These are phyloP conservation scores for Bellardia pandia DNA, from an alignment of 2,888 invertebrate genomes.

Conservation along the genomic window DNA sequence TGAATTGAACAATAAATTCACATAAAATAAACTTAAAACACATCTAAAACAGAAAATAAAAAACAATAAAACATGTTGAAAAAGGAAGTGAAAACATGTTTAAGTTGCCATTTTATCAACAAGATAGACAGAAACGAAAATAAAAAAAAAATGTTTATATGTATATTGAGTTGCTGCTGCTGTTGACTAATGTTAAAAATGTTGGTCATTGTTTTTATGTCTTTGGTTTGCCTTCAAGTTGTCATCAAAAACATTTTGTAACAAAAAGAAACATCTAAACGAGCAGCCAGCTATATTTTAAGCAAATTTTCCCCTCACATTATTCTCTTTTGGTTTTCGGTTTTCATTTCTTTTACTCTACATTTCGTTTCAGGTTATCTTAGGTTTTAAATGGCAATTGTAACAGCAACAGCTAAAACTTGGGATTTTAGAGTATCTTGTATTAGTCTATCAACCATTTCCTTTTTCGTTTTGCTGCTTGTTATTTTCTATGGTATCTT, in stretches of 20 bases:
- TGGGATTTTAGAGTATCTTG: neutral
- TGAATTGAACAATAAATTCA: no score
- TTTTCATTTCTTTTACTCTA: neutral
- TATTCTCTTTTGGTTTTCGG: neutral
- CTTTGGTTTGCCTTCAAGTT: slow-evolving; percentile 21
- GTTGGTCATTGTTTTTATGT: slow-evolving; percentile 27
- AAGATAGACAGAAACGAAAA: no score
- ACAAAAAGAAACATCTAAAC: neutral
- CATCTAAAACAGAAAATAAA: neutral
- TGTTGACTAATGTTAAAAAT: neutral
- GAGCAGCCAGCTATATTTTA: neutral
- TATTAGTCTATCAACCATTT: neutral
- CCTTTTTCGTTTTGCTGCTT: slow-evolving; percentile 22
- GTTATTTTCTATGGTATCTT: neutral
- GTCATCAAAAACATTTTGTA: slow-evolving; percentile 24
- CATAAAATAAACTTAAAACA: no score
- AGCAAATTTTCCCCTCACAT: no score
- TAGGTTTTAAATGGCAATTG: slow-evolving; percentile 2
- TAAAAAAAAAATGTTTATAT: neutral
- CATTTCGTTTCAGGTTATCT: neutral
- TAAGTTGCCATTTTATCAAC: neutral
- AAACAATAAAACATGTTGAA: neutral
- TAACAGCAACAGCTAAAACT: neutral
- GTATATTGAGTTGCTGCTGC: neutral
- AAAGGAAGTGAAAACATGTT: slow-evolving; percentile 6